Conservation (phyloP, 2,888 invertebrate genomes). For the Colletes collaris region DNA sequence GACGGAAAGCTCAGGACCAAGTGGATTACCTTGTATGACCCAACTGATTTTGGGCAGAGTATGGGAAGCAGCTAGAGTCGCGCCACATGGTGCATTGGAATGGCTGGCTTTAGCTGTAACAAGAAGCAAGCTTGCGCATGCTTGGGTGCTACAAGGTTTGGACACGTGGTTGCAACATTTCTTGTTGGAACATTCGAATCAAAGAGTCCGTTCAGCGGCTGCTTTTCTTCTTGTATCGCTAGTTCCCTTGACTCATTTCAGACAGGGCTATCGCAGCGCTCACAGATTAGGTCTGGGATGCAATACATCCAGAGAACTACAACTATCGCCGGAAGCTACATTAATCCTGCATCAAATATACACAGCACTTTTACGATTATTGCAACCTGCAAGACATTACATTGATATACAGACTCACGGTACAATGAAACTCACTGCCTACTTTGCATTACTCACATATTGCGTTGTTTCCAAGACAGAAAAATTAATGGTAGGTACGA, state of each 20-base stretch:
- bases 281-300: conserved; percentile 85
- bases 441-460: conserved; percentile 95
- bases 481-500: conserved; percentile 91
- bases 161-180: conserved; percentile 96
- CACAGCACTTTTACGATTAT: conserved; percentile 88
- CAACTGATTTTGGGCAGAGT: conserved; percentile 93
- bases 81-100: conserved; percentile 95
- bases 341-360: conserved; percentile 88
- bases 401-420: conserved; percentile 94
- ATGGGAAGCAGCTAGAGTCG: conserved; percentile 95
- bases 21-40: conserved; percentile 95
- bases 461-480: conserved; percentile 95
- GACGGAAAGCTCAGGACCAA: conserved; percentile 92
- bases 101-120: conserved; percentile 92
- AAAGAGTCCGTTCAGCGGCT: conserved; percentile 94
- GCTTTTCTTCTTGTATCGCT: conserved; percentile 94
- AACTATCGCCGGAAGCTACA: conserved; percentile 85
- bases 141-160: conserved; percentile 96
- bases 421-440: conserved; percentile 95
- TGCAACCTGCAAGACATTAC: conserved; percentile 93
- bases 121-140: conserved; percentile 94
- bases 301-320: conserved; percentile 82
- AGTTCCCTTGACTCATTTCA: conserved; percentile 95
- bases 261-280: conserved; percentile 91
- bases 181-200: conserved; percentile 92